phyloP scores from a whole-genome alignment of 1,140 invertebrate genomes.

The Hypothenemus hampei region DNA sequence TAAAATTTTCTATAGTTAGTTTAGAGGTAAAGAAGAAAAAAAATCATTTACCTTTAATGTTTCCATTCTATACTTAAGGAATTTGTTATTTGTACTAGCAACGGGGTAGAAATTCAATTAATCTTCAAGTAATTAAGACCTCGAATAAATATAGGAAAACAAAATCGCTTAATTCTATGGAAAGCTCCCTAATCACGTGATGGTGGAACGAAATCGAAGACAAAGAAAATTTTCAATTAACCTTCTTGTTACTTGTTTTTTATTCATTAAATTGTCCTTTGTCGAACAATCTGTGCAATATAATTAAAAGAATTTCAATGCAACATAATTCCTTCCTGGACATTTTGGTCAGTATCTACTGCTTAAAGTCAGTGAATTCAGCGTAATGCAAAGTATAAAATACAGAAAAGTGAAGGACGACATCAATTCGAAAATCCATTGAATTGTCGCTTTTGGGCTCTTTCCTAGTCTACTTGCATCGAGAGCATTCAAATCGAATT shows the following conservation, averaged over 20 bases:
- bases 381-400: too few species aligned
- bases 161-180: background rate
- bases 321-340: too few species aligned
- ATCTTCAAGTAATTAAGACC: slow-evolving; percentile 1
- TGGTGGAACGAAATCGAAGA: background rate
- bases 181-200: background rate
- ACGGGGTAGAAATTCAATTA: slow-evolving; percentile 1
- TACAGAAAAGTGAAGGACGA: background rate
- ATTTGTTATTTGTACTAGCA: too few species aligned
- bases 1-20: too few species aligned
- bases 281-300: too few species aligned
- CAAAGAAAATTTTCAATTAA: background rate
- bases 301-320: too few species aligned
- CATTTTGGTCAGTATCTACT: too few species aligned
- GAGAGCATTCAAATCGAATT: slow-evolving; percentile 12
- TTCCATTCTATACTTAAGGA: background rate
- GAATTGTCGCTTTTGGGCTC: slow-evolving; percentile 4
- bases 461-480: slow-evolving; percentile 8
- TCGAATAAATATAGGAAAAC: background rate
- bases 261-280: too few species aligned
- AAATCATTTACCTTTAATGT: background rate
- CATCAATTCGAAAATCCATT: slow-evolving; percentile 3
- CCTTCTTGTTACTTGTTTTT: too few species aligned
- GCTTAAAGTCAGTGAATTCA: too few species aligned
- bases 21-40: too few species aligned